Evolutionary conservation across 2,888 invertebrate genomes (phyloP).

Genomic region (Drosophila histrio): DNA sequence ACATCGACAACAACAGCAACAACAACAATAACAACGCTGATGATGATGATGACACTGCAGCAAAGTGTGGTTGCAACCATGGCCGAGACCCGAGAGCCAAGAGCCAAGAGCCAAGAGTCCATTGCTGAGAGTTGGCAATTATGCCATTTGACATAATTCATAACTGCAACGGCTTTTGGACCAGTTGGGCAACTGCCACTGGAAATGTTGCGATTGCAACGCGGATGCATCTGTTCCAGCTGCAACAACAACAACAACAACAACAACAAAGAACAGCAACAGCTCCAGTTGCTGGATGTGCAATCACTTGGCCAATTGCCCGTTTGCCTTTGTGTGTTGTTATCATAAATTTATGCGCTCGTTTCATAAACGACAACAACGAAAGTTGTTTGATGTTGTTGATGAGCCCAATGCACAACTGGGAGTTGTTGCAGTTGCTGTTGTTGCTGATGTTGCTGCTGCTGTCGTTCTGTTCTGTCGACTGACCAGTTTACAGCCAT

Average conservation of each 20-base stretch:
- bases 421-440: slow-evolving; percentile 26
- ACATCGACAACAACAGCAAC: slow-evolving; percentile 28
- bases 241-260: slow-evolving; percentile 16
- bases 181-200: slow-evolving; percentile 51
- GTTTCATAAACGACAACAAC: slow-evolving; percentile 73
- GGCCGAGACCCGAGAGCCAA: slow-evolving; percentile 19
- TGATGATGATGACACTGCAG: slow-evolving; percentile 32
- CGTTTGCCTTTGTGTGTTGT: slow-evolving; percentile 67
- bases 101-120: slow-evolving; percentile 9
- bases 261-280: not conserved
- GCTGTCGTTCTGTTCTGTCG: slow-evolving; percentile 32
- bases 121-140: slow-evolving; percentile 75
- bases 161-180: slow-evolving; percentile 62
- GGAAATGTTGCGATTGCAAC: slow-evolving; percentile 53
- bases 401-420: slow-evolving; percentile 40
- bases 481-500: slow-evolving; percentile 58
- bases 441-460: slow-evolving; percentile 23
- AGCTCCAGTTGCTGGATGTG: slow-evolving; percentile 40
- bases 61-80: slow-evolving; percentile 13
- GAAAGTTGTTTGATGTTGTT: slow-evolving; percentile 73
- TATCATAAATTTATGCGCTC: slow-evolving; percentile 80
- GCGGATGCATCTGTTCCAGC: slow-evolving; percentile 56
- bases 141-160: slow-evolving; percentile 82
- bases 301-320: slow-evolving; percentile 64
- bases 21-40: slow-evolving; percentile 6